Base-by-base conservation (phyloP, 2,113 vertebrate species). In the Raphicerus campestris region DNA sequence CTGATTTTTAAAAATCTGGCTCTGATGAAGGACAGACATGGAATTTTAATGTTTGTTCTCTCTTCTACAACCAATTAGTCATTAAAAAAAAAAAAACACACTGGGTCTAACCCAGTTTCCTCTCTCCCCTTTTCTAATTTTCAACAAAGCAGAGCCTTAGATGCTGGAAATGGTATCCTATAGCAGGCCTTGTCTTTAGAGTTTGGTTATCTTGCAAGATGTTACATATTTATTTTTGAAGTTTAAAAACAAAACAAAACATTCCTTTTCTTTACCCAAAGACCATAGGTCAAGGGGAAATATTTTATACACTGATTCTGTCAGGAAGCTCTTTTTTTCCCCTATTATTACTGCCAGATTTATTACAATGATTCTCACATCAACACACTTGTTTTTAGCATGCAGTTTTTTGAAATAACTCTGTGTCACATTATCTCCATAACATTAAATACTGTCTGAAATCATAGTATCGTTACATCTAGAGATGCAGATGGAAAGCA, bases 141-240 rank as follows among this genome's bases (percentile, higher is more conserved):
- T 47, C 93, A 97, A 86, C 13, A 96, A 97, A 56, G 3, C 78
- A 85, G 10, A 93, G 39, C 95, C 93, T 98, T 95, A 89, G 83
- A 81, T 84, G 97, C 96, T 61, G 63, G 96, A 98, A 98, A 96
- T 86, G 96, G 63, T 53, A 87, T 92, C 92, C 26, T 98, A 83
- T 88, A 86, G n/a, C 85, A 97, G 35, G 95, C 93, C 42, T 91
- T 35, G 24, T 87, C 87, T 90, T 66, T 85, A 92, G 97, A 91
- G 95, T 90, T 87, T 97, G 96, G 94, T 98, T 98, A 96, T 97
- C 95, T 98, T 97, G 97, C 94, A 95, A 98, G 98, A 98, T 0
- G 0, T 83, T 97, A 83, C 91, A 95, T 26, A 89, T 95, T 94
- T 87, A 97, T 97, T 97, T 97, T 96, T 97, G 95, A 98, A 97